Base-by-base conservation (phyloP, 2,888 invertebrate species). In the Thymelicus acteon region DNA sequence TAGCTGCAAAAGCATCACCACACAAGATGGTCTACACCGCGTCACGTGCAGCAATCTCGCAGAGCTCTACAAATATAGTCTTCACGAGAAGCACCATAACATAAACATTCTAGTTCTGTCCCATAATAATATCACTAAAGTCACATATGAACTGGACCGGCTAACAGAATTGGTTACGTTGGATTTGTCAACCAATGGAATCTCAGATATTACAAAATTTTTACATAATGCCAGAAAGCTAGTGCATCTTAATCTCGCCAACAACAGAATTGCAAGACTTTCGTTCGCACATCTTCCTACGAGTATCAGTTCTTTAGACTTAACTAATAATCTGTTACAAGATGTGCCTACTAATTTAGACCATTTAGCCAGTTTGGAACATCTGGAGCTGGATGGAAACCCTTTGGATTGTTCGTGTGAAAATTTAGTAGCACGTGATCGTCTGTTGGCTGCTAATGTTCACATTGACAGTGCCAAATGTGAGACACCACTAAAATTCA, bases 341-440 rank as follows among this genome's bases (percentile, higher is more conserved):
- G 89, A 95, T 82, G 90, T 96, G 73, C 95, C 96, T 7, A 82
- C 92, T 69, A 95, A 96, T 77, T 82, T 96, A 71, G 90, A 87
- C 37, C 90, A 90, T 75, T 86, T 96, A 71, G 89, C 88, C 60
- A 86, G 94, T 77, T 86, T 97, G 68, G 95, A 95, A 81, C 94
- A 95, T 77, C 88, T 97, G 72, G 95, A 96, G 82, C 80, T 97
- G 72, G 93, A 95, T 64, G 95, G 95, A 60, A 97, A 97, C 83
- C 95, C 95, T 49, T 89, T 97, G 7, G 92, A 95, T 77, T 97
- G 97, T 86, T 95, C 96, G 40, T 97, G 97, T 81, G 94, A 95
- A 74, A 96, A 96, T 71, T 85, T 97, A 71, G 90, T 94, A 74
- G 92, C 95, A 62, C 94, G 96, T 75, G 95, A 96, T 79, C 92